Evolutionary conservation across 2,113 vertebrate genomes (phyloP).

Genomic region (Podocnemis expansa): DNA sequence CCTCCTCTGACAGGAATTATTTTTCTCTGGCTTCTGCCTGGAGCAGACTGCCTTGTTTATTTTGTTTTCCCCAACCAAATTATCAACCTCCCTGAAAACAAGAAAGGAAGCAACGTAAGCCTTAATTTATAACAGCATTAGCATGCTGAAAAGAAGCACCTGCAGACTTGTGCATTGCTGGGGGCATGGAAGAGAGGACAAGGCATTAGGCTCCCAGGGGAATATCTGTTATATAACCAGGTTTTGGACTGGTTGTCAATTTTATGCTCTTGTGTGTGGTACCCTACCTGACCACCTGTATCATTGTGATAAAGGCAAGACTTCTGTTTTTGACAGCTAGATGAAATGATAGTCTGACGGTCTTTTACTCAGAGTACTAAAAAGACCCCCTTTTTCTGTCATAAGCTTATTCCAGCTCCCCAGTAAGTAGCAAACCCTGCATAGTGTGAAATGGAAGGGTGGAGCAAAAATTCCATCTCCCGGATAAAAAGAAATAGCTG

Average conservation of each 20-base stretch:
- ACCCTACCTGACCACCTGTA: not conserved
- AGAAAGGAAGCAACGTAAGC: constrained; percentile 10
- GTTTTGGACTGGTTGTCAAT: not conserved
- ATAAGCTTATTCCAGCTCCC: not conserved
- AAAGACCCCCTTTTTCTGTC: not conserved
- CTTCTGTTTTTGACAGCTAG: not conserved
- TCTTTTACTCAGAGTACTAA: not conserved
- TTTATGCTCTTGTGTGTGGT: accelerated
- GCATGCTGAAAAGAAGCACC: not conserved
- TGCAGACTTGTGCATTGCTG: not conserved
- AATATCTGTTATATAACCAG: not conserved
- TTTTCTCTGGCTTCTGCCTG: not conserved
- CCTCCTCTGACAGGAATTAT: not conserved
- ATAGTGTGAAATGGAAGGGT: not conserved
- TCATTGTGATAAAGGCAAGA: not conserved
- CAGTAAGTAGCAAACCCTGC: not conserved
- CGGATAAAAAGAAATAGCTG: not conserved
- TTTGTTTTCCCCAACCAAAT: not conserved
- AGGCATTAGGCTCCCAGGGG: not conserved
- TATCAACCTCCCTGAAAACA: not conserved
- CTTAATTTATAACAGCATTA: not conserved
- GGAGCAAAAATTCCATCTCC: not conserved
- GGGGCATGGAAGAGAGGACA: not conserved
- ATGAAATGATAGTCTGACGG: not conserved
- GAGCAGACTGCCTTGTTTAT: not conserved